Conservation (phyloP, 2,888 invertebrate genomes). For the Agonopterix alstromeriana region DNA sequence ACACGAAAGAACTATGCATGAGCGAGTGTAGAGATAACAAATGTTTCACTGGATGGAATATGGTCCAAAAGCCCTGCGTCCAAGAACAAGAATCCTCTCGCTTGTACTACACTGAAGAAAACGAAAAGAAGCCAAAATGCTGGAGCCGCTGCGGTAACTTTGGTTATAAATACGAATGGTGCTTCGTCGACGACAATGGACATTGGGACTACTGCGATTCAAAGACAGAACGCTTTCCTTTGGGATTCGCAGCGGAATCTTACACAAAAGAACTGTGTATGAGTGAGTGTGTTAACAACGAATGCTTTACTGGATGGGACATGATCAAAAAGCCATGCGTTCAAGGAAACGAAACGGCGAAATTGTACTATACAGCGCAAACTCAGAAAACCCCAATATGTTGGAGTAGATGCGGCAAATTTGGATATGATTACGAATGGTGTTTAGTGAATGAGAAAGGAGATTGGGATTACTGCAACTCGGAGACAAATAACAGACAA, state of each 20-base stretch:
- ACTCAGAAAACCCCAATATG: neutral
- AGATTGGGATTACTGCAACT: constrained; percentile 6
- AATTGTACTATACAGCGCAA: constrained; percentile 2
- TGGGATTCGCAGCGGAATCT: too few species aligned
- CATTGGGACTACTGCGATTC: constrained; percentile 6
- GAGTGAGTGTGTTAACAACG: neutral
- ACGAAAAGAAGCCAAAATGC: neutral
- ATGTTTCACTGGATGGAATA: neutral
- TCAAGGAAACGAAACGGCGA: neutral
- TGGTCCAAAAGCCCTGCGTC: neutral
- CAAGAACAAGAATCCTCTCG: neutral
- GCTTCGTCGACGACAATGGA: neutral
- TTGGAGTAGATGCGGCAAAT: constrained; percentile 1
- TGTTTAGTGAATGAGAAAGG: neutral
- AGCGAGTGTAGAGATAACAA: constrained; percentile 1
- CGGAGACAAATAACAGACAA: neutral
- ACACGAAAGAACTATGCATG: neutral
- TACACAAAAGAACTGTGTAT: constrained; percentile 1
- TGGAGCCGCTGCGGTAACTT: constrained; percentile 3
- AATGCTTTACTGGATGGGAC: neutral
- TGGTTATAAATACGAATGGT: constrained; percentile 5
- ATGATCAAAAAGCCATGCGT: neutral
- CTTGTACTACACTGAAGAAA: constrained; percentile 1
- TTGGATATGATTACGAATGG: constrained; percentile 4
- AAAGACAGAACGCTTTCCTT: neutral